phyloP scores from a whole-genome alignment of 2,797 vertebrate genomes.

The Anguilla megastoma region DNA sequence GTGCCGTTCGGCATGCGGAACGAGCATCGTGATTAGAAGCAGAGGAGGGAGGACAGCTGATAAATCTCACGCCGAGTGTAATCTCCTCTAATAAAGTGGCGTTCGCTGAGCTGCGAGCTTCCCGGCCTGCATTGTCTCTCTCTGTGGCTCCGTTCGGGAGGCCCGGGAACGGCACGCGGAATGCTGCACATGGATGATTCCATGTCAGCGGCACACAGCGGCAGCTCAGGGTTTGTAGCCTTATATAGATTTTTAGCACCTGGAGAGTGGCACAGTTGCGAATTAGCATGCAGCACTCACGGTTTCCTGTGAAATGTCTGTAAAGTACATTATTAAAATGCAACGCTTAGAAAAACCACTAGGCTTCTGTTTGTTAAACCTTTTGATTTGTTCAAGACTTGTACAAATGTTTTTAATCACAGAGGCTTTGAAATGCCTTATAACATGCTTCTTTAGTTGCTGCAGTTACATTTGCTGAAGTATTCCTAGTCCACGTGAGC shows the following conservation, averaged over 20 bases:
- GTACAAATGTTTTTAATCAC: neutral
- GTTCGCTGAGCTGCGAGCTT: neutral
- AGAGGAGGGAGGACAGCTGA: neutral
- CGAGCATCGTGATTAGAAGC: neutral
- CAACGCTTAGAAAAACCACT: neutral
- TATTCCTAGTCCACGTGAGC: neutral
- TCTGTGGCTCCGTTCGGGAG: neutral
- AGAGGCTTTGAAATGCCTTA: neutral
- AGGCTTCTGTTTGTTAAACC: neutral
- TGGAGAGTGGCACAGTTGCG: neutral
- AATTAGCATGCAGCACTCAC: slow-evolving; percentile 12
- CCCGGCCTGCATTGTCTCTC: neutral
- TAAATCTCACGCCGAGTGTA: neutral
- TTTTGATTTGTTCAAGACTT: neutral
- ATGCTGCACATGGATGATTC: neutral
- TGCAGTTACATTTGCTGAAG: neutral
- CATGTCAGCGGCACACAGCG: neutral
- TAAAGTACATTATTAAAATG: neutral
- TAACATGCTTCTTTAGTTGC: neutral
- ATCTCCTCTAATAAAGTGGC: neutral
- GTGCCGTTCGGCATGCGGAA: neutral
- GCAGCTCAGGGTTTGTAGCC: neutral
- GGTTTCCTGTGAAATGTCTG: neutral
- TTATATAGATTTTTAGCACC: slow-evolving; percentile 11
- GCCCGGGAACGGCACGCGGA: neutral